Evolutionary conservation across 2,797 vertebrate species (phyloP).

Genomic region (Urosaurus nigricauda): DNA sequence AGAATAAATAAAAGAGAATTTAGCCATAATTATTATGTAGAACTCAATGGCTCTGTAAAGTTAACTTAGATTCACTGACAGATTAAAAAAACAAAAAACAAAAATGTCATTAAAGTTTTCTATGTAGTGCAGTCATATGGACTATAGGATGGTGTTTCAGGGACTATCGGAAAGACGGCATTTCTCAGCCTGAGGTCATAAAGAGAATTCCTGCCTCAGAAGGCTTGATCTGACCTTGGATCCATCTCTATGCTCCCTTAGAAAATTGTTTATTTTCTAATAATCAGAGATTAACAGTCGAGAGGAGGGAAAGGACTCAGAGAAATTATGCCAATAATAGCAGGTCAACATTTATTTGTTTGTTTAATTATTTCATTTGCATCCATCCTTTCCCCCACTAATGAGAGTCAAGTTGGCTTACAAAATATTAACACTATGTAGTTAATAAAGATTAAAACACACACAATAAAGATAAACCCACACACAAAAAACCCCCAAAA

Average conservation of each 20-base stretch:
- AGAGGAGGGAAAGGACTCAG: not conserved
- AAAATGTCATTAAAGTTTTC: not conserved
- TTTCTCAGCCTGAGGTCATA: not conserved
- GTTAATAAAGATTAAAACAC: no score
- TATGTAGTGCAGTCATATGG: not conserved
- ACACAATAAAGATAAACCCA: no score
- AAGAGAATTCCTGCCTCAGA: not conserved
- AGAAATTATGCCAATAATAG: not conserved
- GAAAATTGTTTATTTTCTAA: not conserved
- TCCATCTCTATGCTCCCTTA: not conserved
- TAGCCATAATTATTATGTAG: constrained; percentile 39
- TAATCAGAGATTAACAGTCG: not conserved
- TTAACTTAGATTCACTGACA: constrained; percentile 42
- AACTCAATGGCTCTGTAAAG: not conserved
- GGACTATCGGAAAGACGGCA: not conserved
- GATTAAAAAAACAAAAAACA: not conserved
- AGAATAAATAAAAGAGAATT: constrained; percentile 40
- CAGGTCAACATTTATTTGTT: not conserved
- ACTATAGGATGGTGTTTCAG: not conserved
- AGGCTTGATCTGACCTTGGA: not conserved
- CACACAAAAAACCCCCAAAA: no score
- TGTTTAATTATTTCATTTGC: no score
- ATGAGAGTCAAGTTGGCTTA: no score
- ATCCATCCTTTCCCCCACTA: no score
- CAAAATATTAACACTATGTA: no score